Evolutionary conservation across 2,797 vertebrate species (phyloP).

Genomic region (Distichodus sexfasciatus): DNA sequence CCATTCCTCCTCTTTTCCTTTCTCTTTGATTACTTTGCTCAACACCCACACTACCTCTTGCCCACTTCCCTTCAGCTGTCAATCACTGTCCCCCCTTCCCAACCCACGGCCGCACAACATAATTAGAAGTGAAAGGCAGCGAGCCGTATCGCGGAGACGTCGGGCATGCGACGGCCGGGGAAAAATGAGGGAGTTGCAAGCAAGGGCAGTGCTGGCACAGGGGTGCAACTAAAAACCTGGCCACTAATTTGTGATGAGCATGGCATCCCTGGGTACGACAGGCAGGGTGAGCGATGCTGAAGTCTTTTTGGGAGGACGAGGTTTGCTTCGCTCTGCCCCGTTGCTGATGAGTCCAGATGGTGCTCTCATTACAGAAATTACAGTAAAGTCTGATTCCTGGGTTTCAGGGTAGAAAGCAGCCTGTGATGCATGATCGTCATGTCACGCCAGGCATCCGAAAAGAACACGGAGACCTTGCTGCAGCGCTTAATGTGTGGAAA

Average conservation of each 20-base stretch:
- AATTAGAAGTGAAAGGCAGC: slow-evolving; percentile 55
- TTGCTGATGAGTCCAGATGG: slow-evolving; percentile 63
- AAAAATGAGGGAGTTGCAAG: slow-evolving; percentile 36
- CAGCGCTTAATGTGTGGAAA: background rate
- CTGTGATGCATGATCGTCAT: slow-evolving; percentile 26
- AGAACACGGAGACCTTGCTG: background rate
- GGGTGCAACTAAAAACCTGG: slow-evolving; percentile 48
- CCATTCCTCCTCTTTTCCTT: slow-evolving; percentile 19
- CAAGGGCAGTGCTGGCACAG: slow-evolving; percentile 7
- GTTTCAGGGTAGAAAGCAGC: slow-evolving; percentile 42
- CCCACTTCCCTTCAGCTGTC: slow-evolving; percentile 46
- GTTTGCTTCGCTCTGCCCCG: slow-evolving; percentile 33
- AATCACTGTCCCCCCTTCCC: slow-evolving; percentile 34
- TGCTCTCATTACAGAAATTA: slow-evolving; percentile 61
- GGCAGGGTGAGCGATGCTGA: slow-evolving; percentile 27
- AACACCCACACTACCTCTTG: slow-evolving; percentile 37
- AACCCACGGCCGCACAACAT: slow-evolving; percentile 34
- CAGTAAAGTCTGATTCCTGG: slow-evolving; percentile 52
- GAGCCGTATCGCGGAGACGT: no score
- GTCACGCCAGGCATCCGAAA: slow-evolving; percentile 1
- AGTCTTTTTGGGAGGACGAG: slow-evolving; percentile 11
- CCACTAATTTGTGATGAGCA: slow-evolving; percentile 48
- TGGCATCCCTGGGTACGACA: slow-evolving; percentile 3
- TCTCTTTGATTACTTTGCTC: slow-evolving; percentile 46
- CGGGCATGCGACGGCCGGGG: slow-evolving; percentile 41